Base-by-base conservation (phyloP, 2,113 vertebrate species). In the Sciurus niger region DNA sequence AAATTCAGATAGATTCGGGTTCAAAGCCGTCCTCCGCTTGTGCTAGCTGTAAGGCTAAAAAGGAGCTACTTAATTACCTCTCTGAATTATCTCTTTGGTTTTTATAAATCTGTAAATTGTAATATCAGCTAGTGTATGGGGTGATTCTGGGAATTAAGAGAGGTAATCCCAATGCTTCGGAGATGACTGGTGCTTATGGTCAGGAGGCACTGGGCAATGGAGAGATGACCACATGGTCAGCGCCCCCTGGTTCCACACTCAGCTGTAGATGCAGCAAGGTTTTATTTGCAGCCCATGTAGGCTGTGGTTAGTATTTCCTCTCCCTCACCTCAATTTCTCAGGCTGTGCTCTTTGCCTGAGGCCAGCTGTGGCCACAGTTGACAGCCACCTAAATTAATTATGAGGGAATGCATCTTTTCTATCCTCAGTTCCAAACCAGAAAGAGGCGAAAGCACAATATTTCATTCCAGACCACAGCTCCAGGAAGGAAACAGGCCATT, bases 371-470 rank as follows among this genome's bases (percentile, higher is more conserved):
- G 51, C 74, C 87, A 53, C 72, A n/a, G 70, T 20, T 63, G 51
- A 80, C 92, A 96, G 84, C n/a, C 77, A 46, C 48, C 72, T 94
- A 84, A 48, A 88, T 94, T 89, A 90, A 93, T 85, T n/a, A 83
- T 25, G 77, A 82, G 83, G 72, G 76, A n/a, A 8, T 16, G 84
- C 65, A 17, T 55, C 86, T 63, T 85, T 83, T 58, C 60, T 63
- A n/a, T 70, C 74, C 68, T 76, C 84, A 20, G 60, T 90, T 76
- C 93, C 92, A 46, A 85, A 32, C 55, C 48, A 24, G 48, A 80
- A 70, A 5, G n/a, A 63, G 46, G 63, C 0, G 6, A 85, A 37
- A 28, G 82, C 2, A 85, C 68, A 87, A 28, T 37, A 72, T 51
- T 82, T 89, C 91, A 65, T 60, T 30, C 24, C 9, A 2, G 74